phyloP scores from a whole-genome alignment of 2,888 invertebrate genomes.

The Hirtodrosophila confusa region DNA sequence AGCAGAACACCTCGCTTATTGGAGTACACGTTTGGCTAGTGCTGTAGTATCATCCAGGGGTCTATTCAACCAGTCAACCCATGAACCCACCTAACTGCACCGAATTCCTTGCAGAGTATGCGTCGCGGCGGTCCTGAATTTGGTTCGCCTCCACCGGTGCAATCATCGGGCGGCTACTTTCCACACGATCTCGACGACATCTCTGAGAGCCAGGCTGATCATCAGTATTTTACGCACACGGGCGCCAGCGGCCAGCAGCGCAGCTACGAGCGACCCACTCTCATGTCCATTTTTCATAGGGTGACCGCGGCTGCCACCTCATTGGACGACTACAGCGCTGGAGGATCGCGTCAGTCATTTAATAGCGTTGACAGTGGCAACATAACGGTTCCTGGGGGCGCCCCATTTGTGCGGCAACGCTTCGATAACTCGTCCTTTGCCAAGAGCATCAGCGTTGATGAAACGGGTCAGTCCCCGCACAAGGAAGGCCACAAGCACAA shows the following conservation, averaged over 20 bases:
- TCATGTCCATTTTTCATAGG: conserved; percentile 83
- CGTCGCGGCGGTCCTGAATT: conserved; percentile 79
- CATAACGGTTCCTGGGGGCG: conserved; percentile 27
- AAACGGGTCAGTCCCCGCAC: conserved; percentile 52
- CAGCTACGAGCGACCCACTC: conserved; percentile 80
- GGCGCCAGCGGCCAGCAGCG: conserved; percentile 76
- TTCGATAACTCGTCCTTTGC: conserved; percentile 83
- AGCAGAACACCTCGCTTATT: background rate
- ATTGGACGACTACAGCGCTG: conserved; percentile 79
- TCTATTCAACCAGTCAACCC: conserved; percentile 1
- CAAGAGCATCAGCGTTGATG: conserved; percentile 81
- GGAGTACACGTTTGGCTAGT: background rate
- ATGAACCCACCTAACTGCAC: conserved; percentile 6
- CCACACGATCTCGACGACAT: conserved; percentile 84
- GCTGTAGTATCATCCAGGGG: conserved; percentile 12
- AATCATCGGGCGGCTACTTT: conserved; percentile 79
- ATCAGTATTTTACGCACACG: conserved; percentile 84
- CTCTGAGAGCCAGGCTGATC: conserved; percentile 82
- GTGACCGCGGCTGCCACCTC: conserved; percentile 80
- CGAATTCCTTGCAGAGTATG: conserved; percentile 71
- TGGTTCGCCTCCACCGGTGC: conserved; percentile 79
- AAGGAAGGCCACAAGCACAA: conserved; percentile 64
- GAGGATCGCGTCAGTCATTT: conserved; percentile 55
- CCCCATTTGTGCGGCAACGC: conserved; percentile 67
- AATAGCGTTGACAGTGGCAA: conserved; percentile 61